Conservation (phyloP, 2,888 invertebrate genomes). For the Tholera decimalis region DNA sequence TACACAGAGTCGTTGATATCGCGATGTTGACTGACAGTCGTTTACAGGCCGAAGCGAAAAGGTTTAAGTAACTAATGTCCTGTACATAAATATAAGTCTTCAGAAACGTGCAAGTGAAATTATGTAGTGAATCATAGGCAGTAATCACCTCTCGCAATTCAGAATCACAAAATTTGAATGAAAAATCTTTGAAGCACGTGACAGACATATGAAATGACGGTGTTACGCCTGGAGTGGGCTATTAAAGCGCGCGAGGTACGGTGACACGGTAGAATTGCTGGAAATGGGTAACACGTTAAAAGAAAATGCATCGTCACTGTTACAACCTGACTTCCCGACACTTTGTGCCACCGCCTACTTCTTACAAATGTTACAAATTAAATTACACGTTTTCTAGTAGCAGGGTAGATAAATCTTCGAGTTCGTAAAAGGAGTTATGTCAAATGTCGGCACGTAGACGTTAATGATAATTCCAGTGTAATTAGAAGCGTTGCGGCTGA, state of each 20-base stretch:
- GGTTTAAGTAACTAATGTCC: constrained; percentile 17
- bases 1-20: constrained; percentile 49
- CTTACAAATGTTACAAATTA: constrained; percentile 53
- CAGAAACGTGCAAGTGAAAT: constrained; percentile 8
- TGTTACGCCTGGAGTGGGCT: constrained; percentile 69
- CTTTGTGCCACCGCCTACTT: constrained; percentile 45
- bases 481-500: constrained; percentile 67
- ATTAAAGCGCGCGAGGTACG: constrained; percentile 75
- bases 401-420: constrained; percentile 55
- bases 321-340: constrained; percentile 67
- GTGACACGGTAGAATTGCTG: constrained; percentile 80
- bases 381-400: constrained; percentile 56
- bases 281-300: constrained; percentile 79
- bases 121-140: constrained; percentile 58
- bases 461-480: constrained; percentile 66
- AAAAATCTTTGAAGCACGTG: constrained; percentile 80
- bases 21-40: constrained; percentile 25
- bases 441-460: constrained; percentile 64
- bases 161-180: constrained; percentile 77
- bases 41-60: constrained; percentile 22
- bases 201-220: constrained; percentile 76
- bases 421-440: constrained; percentile 66
- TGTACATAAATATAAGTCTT: neutral
- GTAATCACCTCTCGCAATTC: constrained; percentile 75
- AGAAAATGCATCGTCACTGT: constrained; percentile 76